Conservation (phyloP, 2,888 invertebrate species). For the Leistus spinibarbis region DNA sequence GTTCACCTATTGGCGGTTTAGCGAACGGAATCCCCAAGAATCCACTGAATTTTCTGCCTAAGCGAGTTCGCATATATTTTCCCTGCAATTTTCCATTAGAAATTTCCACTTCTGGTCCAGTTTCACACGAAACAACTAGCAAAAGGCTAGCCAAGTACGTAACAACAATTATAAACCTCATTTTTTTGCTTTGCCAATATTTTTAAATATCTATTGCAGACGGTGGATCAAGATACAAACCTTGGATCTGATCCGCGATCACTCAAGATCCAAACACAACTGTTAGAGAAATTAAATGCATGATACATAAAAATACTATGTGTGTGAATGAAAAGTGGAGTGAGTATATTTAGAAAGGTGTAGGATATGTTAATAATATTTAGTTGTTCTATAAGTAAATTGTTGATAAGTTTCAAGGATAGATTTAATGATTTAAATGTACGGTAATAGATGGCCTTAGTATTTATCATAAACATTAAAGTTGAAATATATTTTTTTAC, state of each 20-base stretch:
- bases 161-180: not conserved
- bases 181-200: not conserved
- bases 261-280: not conserved
- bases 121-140: not conserved
- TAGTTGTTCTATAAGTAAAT: too few relatives aligned
- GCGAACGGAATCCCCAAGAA: slow-evolving; percentile 58
- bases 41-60: slow-evolving; percentile 56
- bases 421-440: not conserved
- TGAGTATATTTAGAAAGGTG: not conserved
- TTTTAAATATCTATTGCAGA: not conserved
- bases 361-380: not conserved
- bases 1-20: slow-evolving; percentile 52
- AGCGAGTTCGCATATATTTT: slow-evolving; percentile 51
- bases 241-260: not conserved
- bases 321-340: not conserved
- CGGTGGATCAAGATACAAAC: not conserved
- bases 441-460: not conserved
- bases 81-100: slow-evolving; percentile 56
- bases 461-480: not conserved
- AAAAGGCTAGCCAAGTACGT: not conserved
- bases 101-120: slow-evolving; percentile 49
- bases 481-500: too few relatives aligned
- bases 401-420: not conserved
- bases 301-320: not conserved
- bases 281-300: not conserved